Evolutionary conservation across 2,888 invertebrate genomes (phyloP).

Genomic region (Mellilla xanthometata): DNA sequence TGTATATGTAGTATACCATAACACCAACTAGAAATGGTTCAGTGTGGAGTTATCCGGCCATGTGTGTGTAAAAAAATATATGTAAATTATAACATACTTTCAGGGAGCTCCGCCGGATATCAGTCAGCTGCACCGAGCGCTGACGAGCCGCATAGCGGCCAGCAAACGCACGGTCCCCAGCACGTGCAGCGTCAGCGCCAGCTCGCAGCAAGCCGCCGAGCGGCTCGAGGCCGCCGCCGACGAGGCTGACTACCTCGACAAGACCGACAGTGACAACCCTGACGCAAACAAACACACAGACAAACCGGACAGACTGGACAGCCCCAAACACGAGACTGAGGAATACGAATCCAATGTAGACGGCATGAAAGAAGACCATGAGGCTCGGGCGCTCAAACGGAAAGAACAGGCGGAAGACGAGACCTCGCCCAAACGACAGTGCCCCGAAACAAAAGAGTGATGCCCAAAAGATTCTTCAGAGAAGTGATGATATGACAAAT

Average conservation of each 20-base stretch:
- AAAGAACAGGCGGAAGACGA: constrained; percentile 64
- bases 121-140: constrained; percentile 58
- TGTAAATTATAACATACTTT: no score
- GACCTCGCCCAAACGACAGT: constrained; percentile 71
- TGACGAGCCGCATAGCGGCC: constrained; percentile 56
- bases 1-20: no score
- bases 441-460: constrained; percentile 67
- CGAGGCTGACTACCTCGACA: constrained; percentile 52
- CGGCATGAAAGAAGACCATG: constrained; percentile 42
- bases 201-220: constrained; percentile 61
- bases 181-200: constrained; percentile 42
- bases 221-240: constrained; percentile 58
- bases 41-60: no score
- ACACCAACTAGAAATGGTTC: no score
- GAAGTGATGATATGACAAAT: constrained; percentile 5
- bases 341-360: constrained; percentile 48
- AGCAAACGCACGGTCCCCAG: constrained; percentile 42
- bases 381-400: constrained; percentile 58
- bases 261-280: constrained; percentile 38
- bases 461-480: constrained; percentile 20
- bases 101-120: constrained; percentile 72
- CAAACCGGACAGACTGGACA: constrained; percentile 45
- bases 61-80: no score
- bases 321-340: constrained; percentile 50
- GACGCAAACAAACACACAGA: background rate